A percentile compares a stretch with the other conserved stretches of the same genome.
These are phyloP conservation scores for Platerodrilus igneus DNA, from an alignment of 2,888 invertebrate genomes.

Conservation along the genomic window DNA sequence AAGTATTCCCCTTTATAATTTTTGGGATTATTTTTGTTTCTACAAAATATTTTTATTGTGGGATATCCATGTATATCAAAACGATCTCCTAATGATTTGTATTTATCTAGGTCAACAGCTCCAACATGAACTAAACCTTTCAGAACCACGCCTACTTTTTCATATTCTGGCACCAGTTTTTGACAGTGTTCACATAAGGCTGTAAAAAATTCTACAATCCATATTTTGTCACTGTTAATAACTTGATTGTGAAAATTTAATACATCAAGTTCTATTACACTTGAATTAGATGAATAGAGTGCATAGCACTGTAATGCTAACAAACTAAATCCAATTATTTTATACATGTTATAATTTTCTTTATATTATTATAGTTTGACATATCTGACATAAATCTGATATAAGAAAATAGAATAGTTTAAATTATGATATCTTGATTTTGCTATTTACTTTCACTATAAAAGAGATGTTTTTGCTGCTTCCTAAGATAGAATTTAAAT, in stretches of 20 bases:
- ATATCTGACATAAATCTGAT: no score
- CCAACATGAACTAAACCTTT: slow-evolving; percentile 94
- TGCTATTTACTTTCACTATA: no score
- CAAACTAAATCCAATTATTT: no score
- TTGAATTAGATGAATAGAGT: slow-evolving; percentile 60
- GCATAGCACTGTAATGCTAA: no score
- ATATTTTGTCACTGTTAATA: slow-evolving; percentile 70
- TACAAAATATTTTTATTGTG: slow-evolving; percentile 90
- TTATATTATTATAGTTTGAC: no score
- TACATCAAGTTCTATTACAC: slow-evolving; percentile 74
- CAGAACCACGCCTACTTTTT: slow-evolving; percentile 79
- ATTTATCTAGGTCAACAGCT: slow-evolving; percentile 87
- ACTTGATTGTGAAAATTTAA: slow-evolving; percentile 78
- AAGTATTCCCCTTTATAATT: slow-evolving; percentile 83
- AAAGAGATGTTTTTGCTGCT: no score
- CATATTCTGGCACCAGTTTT: slow-evolving; percentile 79
- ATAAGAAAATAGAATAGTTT: no score
- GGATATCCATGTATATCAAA: slow-evolving; percentile 91
- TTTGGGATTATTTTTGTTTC: slow-evolving; percentile 74
- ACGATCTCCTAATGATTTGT: slow-evolving; percentile 72
- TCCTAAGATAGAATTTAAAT: no score
- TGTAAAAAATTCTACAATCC: slow-evolving; percentile 91
- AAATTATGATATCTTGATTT: no score
- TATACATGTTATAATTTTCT: no score
- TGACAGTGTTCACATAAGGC: slow-evolving; percentile 93